Evolutionary conservation across 92 coral and sea anemone genomes (phyloP), one percentile per base, ranked within the genome.

Genomic region (Desmophyllum pertusum): DNA sequence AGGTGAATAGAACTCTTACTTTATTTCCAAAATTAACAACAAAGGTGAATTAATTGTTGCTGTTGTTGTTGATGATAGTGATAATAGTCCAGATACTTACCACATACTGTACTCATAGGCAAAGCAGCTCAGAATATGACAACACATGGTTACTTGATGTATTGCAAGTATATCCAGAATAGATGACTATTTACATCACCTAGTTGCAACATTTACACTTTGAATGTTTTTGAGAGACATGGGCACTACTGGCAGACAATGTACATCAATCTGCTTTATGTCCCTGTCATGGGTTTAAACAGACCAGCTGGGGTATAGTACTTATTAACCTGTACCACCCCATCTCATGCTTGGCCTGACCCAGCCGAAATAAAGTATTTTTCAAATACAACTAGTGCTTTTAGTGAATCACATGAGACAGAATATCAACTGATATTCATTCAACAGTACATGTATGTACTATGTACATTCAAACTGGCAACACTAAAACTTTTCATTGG

Each of bases 281-380:
- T 79, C 87, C 90, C 92, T 90, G 93, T 84, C 98, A 92, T 78
- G 98, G 98, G 98, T 96, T 96, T 79, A 96, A 96, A 96, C 98
- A 96, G 95, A 81, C 88, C 80, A 90, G 92, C 97, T 75, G 93
- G 93, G 92, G 94, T 96, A 81, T 88, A 84, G 84, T 84, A 84
- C 94, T 68, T 79, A 73, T 62, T 78, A 18, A 10, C 33, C 27
- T 52, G 81, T 76, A 79, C 91, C 90, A 88, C 93, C 96, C 96
- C 96, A 92, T 81, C 57, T 78, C 37, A 67, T 83, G 95, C 90
- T 91, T 86, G 59, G 80, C 87, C 98, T 96, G 98, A 96, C 98
- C 98, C 98, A 84, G 93, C 98, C 94, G 76, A 96, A 95, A 92
- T 78, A 46, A 31, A 63, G 1, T n/a, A 51, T 18, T 67, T 25